Base-by-base conservation (phyloP, 2,113 vertebrate genomes). In the Pachypanchax playfairii region DNA sequence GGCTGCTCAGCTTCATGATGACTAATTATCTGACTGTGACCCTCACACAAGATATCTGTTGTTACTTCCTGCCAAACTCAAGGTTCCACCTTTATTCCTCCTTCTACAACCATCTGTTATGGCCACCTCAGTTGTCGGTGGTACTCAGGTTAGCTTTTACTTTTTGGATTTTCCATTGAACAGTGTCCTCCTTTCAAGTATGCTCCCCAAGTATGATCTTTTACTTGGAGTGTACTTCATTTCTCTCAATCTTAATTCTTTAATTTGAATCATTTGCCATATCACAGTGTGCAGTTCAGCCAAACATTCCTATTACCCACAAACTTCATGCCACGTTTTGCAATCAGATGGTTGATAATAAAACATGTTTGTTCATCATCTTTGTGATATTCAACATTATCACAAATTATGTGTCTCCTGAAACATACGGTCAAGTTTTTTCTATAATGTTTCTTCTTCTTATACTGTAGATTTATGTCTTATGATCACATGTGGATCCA, bases 11-110 rank as follows among this genome's bases (percentile, higher is more conserved):
- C 72, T 88, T 84, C 53, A 85, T 69, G 80, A 86, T 89, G 83
- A 90, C 66, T 86, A 89, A 89, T 90, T 90, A 85, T 82, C 53
- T 55, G 78, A 59, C 54, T 52, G 50, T 76, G 83, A 83, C 86
- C 75, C 83, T 82, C 73, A 65, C 84, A 85, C 70, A 79, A 75
- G 74, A 70, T 66, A 67, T 52, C 53, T 2, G 8, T 44, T 72
- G 65, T 68, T 70, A 49, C 61, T 54, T 55, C 31, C 44, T 64
- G 36, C 52, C 28, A 44, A 42, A 28, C 47, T 53, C 39, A 42
- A 20, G 51, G 25, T 54, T 46, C 48, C 3, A 35, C 18, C 28
- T 42, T 70, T 54, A 58, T 38, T 42, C 35, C 39, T 24, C 26
- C 35, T 22, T 13, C 21, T 20, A 48, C 15, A 59, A 29, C 53